Conservation (phyloP, 2,888 invertebrate genomes). For the Diloba caeruleocephala region DNA sequence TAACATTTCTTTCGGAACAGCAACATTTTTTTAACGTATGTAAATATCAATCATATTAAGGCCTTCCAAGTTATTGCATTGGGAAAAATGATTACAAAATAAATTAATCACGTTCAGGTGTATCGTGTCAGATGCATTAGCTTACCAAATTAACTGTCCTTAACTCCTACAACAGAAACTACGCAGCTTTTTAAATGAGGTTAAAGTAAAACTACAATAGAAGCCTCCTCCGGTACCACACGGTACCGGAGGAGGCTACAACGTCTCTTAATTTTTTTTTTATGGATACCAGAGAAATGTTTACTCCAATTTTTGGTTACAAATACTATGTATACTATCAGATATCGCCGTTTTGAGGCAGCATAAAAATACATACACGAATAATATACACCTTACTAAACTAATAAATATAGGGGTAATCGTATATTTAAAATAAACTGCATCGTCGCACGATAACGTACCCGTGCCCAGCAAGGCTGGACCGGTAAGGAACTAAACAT, state of each 20-base stretch:
- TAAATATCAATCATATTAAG: conserved; percentile 26
- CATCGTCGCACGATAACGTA: conserved; percentile 53
- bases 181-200: conserved; percentile 19
- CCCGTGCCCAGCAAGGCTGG: conserved; percentile 33
- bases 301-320: conserved; percentile 29
- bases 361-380: conserved; percentile 51
- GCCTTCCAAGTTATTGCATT: conserved; percentile 28
- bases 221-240: conserved; percentile 14
- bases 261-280: conserved; percentile 17
- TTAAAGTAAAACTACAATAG: conserved; percentile 22
- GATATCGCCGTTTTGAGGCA: conserved; percentile 34
- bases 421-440: conserved; percentile 59
- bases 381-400: conserved; percentile 63
- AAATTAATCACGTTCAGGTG: conserved; percentile 16
- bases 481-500: conserved; percentile 73
- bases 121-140: conserved; percentile 19
- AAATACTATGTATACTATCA: conserved; percentile 35
- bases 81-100: conserved; percentile 18
- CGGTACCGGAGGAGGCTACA: conserved; percentile 12
- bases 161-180: conserved; percentile 31
- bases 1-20: conserved; percentile 8
- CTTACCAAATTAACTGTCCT: conserved; percentile 41
- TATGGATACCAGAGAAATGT: conserved; percentile 34
- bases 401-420: conserved; percentile 56
- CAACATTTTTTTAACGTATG: conserved; percentile 3